These are phyloP conservation scores for Chrysemys picta DNA, from an alignment of 2,113 vertebrate genomes.

Conservation along the genomic window DNA sequence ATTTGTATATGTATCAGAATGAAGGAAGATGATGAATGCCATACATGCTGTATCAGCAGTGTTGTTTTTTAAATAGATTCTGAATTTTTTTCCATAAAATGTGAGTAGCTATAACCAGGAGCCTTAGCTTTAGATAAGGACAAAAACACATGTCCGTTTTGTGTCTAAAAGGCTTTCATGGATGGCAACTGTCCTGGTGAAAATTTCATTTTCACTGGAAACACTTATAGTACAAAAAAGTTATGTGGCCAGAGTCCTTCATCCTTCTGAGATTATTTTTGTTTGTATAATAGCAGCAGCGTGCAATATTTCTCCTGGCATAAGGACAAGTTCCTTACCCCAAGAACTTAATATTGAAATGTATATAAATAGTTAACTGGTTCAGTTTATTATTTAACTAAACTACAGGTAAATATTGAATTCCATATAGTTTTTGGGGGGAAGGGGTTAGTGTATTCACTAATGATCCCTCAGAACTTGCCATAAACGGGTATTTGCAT, in stretches of 20 bases:
- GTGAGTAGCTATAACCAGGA: background rate
- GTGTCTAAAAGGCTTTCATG: background rate
- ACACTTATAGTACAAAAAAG: too few species aligned
- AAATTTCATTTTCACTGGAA: background rate
- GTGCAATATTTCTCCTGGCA: background rate
- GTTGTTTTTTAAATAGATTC: background rate
- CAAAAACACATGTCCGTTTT: rapidly evolving
- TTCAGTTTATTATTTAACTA: too few species aligned
- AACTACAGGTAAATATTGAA: too few species aligned
- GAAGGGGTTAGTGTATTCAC: too few species aligned
- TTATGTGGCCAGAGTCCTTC: background rate
- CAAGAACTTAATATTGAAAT: too few species aligned
- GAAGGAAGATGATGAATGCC: background rate
- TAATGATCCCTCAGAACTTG: background rate
- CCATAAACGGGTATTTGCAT: background rate
- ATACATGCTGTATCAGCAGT: rapidly evolving
- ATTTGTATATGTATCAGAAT: background rate
- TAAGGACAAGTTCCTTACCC: too few species aligned
- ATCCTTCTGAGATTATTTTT: background rate
- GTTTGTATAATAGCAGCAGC: background rate
- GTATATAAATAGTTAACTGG: too few species aligned
- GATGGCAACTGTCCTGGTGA: background rate
- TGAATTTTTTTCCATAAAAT: background rate
- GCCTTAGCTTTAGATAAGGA: background rate
- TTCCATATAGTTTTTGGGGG: too few species aligned